Evolutionary conservation across 2,888 invertebrate species (phyloP).

Genomic region (Hylaea fasciaria): DNA sequence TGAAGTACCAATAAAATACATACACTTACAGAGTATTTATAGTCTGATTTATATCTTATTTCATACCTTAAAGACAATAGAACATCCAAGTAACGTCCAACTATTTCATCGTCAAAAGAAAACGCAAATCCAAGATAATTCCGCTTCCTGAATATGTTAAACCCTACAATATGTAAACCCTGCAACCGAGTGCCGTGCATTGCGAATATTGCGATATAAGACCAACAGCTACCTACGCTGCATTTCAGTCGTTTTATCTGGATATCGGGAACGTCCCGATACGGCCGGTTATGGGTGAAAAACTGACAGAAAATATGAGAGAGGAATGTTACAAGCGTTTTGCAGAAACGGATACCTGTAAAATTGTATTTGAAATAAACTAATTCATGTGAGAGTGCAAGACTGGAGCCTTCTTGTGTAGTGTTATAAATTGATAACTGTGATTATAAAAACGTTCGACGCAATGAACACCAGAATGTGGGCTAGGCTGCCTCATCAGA

Average conservation of each 20-base stretch:
- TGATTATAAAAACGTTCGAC: too few species aligned
- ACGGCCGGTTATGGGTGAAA: conserved; percentile 26
- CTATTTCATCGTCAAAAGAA: neutral
- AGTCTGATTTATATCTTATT: too few species aligned
- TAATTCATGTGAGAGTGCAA: neutral
- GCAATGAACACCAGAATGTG: too few species aligned
- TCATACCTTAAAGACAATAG: too few species aligned
- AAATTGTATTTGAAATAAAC: neutral
- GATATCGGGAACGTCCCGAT: conserved; percentile 32
- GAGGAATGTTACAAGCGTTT: conserved; percentile 9
- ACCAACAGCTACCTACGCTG: conserved; percentile 24
- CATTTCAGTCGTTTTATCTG: conserved; percentile 34
- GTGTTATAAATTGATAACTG: too few species aligned
- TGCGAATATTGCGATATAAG: conserved; percentile 22
- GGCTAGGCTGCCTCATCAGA: too few species aligned
- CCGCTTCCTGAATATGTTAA: conserved; percentile 1
- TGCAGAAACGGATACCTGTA: conserved; percentile 6
- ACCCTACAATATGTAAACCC: neutral
- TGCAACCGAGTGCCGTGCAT: neutral
- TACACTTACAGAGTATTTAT: too few species aligned
- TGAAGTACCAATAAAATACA: too few species aligned
- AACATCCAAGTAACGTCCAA: too few species aligned
- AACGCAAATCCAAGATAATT: neutral
- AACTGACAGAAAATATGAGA: conserved; percentile 27
- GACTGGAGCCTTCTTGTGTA: neutral